These are phyloP conservation scores for Ichneumoninae sp. DNA, from an alignment of 2,888 invertebrate genomes.

Conservation along the genomic window DNA sequence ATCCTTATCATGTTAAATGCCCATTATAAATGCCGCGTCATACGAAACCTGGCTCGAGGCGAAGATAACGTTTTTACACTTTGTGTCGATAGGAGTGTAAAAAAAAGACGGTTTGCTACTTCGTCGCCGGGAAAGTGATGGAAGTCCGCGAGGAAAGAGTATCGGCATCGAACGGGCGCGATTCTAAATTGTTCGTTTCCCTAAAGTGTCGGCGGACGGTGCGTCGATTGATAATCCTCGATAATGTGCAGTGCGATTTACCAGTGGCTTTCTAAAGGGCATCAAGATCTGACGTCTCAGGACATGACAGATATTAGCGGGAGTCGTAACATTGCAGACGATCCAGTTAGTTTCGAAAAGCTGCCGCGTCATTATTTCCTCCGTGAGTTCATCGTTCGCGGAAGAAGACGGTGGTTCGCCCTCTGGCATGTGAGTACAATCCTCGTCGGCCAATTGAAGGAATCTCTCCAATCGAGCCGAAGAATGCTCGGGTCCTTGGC, in stretches of 20 bases:
- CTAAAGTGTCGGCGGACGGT: background rate
- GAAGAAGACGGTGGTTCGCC: constrained; percentile 87
- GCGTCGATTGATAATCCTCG: too few relatives aligned
- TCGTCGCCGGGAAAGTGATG: background rate
- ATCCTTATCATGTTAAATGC: constrained; percentile 7
- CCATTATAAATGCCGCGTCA: constrained; percentile 10
- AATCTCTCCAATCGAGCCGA: constrained; percentile 89
- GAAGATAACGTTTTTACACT: constrained; percentile 20
- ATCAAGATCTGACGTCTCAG: constrained; percentile 91
- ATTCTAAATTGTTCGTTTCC: background rate
- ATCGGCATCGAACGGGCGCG: background rate
- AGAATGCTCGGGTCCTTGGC: constrained; percentile 90
- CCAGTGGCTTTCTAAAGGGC: constrained; percentile 92
- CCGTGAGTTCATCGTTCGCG: constrained; percentile 72
- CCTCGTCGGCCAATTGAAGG: constrained; percentile 89
- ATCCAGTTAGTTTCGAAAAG: constrained; percentile 90
- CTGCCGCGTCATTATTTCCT: constrained; percentile 87
- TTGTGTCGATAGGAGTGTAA: background rate
- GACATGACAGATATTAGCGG: constrained; percentile 92
- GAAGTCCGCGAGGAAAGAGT: background rate
- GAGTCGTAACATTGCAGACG: constrained; percentile 90
- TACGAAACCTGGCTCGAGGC: background rate
- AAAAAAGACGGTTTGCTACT: background rate
- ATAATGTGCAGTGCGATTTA: constrained; percentile 79
- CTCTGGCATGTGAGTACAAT: constrained; percentile 87